These are phyloP conservation scores for Plemyria rubiginata DNA, from an alignment of 2,888 invertebrate genomes.

Conservation along the genomic window DNA sequence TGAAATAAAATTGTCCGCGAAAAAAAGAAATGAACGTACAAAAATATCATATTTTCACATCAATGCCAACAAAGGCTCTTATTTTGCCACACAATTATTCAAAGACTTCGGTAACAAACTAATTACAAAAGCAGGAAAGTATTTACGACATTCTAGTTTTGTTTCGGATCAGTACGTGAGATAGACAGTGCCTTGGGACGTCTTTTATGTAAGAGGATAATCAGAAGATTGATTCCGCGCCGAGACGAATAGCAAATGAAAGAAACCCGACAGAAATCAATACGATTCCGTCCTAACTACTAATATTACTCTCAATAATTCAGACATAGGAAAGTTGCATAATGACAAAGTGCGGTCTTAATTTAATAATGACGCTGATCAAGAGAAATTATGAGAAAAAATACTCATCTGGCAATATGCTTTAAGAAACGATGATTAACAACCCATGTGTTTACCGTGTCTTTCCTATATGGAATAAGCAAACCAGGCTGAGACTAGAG, in stretches of 20 bases:
- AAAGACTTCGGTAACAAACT: slow-evolving; percentile 27
- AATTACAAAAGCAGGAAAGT: slow-evolving; percentile 28
- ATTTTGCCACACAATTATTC: slow-evolving; percentile 28
- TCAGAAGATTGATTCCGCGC: slow-evolving; percentile 43
- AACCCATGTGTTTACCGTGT: background rate
- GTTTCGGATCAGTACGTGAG: slow-evolving; percentile 35
- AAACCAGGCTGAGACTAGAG: too few species aligned
- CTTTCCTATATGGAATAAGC: background rate
- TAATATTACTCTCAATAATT: slow-evolving; percentile 17
- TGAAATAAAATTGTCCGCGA: too few species aligned
- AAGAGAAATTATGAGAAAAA: background rate
- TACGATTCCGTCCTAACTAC: slow-evolving; percentile 23
- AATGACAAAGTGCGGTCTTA: slow-evolving; percentile 9
- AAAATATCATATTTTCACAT: background rate
- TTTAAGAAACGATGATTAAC: background rate
- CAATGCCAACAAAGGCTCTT: slow-evolving; percentile 29
- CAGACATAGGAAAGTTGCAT: slow-evolving; percentile 20
- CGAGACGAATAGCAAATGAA: slow-evolving; percentile 40
- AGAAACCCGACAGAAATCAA: slow-evolving; percentile 39
- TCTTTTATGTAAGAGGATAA: slow-evolving; percentile 45
- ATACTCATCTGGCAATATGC: background rate
- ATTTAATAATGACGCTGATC: background rate
- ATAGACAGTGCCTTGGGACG: slow-evolving; percentile 38
- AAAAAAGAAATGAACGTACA: too few species aligned
- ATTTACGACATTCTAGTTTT: slow-evolving; percentile 34